Percentiles rank a stretch among this genome's conserved stretches.
Conservation (phyloP, 2,113 vertebrate genomes). For the Ciconia maguari region DNA sequence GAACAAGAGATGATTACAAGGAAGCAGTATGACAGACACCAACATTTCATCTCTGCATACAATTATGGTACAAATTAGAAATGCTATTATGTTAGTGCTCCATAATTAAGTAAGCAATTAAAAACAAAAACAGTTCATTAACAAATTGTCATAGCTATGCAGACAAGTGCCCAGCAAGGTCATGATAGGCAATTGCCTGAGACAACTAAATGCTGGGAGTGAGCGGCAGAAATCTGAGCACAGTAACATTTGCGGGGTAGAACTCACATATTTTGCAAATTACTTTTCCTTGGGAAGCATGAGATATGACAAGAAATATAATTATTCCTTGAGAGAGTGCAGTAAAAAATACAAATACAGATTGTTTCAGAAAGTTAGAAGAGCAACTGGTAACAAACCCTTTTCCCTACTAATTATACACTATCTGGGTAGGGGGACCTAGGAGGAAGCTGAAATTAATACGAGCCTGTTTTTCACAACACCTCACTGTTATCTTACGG, state of each 20-base stretch:
- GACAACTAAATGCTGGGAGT: slow-evolving; percentile 58
- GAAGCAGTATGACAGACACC: slow-evolving; percentile 72
- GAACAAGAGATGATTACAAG: slow-evolving; percentile 78
- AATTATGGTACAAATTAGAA: slow-evolving; percentile 82
- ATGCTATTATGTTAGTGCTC: slow-evolving; percentile 80
- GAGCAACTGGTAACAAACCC: not conserved
- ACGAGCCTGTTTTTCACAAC: not conserved
- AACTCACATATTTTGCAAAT: slow-evolving; percentile 22
- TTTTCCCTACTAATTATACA: not conserved
- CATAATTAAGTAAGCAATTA: slow-evolving; percentile 86
- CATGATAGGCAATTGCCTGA: slow-evolving; percentile 65
- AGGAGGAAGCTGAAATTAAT: not conserved
- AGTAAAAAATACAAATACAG: not conserved
- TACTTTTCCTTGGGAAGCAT: not conserved
- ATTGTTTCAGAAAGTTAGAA: slow-evolving; percentile 8
- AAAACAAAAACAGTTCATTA: slow-evolving; percentile 85
- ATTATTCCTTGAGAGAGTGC: not conserved
- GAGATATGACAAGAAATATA: slow-evolving; percentile 3
- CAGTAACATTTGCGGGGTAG: not conserved
- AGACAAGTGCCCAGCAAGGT: slow-evolving; percentile 76
- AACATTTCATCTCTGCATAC: slow-evolving; percentile 84
- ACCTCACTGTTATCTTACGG: not conserved
- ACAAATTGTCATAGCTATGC: slow-evolving; percentile 78
- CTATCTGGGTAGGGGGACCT: not conserved
- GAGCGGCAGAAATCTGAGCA: slow-evolving; percentile 33